Evolutionary conservation across 1,140 invertebrate genomes (phyloP).

Genomic region (Philopotamus ludificatus): DNA sequence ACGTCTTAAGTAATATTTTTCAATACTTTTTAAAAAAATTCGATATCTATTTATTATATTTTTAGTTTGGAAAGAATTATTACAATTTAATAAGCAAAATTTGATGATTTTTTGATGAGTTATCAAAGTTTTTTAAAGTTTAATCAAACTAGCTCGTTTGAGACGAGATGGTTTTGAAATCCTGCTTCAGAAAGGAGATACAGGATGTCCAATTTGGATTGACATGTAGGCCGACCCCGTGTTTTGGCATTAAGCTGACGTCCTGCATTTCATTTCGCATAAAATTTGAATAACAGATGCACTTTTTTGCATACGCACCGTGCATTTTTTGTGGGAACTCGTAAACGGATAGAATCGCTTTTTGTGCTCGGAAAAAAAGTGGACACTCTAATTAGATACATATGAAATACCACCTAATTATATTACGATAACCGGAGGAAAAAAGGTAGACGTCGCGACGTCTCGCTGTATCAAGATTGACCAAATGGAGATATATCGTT

Average conservation of each 20-base stretch:
- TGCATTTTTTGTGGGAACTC: slow-evolving; percentile 7
- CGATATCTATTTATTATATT: not conserved
- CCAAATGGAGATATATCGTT: slow-evolving; percentile 22
- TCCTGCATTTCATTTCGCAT: slow-evolving; percentile 27
- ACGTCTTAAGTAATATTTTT: too few species aligned
- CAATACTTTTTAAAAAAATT: not conserved
- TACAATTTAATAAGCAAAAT: not conserved
- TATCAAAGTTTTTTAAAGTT: not conserved
- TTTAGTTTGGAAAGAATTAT: not conserved
- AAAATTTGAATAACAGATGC: slow-evolving; percentile 34
- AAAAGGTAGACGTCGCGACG: not conserved
- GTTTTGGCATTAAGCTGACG: slow-evolving; percentile 32
- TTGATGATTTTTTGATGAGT: too few species aligned
- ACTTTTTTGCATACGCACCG: slow-evolving; percentile 23
- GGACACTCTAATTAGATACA: too few species aligned
- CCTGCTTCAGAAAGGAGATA: not conserved
- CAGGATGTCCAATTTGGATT: slow-evolving; percentile 33
- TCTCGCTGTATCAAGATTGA: not conserved
- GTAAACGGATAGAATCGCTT: too few species aligned
- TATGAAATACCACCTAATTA: too few species aligned
- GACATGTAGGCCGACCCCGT: slow-evolving; percentile 26
- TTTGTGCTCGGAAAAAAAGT: too few species aligned
- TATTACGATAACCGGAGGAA: too few species aligned
- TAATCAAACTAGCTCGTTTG: not conserved
- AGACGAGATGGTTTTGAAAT: not conserved